Evolutionary conservation across 2,888 invertebrate species (phyloP).

Genomic region (Rhyacophila evoluta): DNA sequence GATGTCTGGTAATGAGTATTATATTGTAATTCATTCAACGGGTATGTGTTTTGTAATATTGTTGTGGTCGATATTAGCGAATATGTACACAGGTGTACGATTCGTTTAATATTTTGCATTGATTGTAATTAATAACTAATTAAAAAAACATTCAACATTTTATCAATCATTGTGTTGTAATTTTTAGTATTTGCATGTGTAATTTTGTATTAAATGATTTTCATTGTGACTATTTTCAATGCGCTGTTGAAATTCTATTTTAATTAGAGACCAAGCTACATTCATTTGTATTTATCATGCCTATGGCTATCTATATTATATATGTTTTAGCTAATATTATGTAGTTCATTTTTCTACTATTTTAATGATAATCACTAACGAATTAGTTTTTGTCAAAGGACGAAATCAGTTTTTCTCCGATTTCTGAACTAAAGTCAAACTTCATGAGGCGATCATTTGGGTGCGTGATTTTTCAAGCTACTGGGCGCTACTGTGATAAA

Average conservation of each 20-base stretch:
- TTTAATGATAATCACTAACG: no score
- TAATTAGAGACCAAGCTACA: no score
- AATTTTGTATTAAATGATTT: neutral
- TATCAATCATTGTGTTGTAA: neutral
- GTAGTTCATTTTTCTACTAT: no score
- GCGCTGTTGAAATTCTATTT: neutral
- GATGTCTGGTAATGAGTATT: conserved; percentile 38
- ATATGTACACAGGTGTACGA: conserved; percentile 12
- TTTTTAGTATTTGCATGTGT: neutral
- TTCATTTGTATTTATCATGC: no score
- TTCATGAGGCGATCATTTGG: no score
- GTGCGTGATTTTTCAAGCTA: no score
- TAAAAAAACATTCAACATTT: neutral
- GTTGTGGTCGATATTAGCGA: conserved; percentile 9
- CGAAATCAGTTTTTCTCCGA: no score
- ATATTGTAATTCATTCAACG: neutral
- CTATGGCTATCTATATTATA: no score
- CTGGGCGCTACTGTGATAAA: no score
- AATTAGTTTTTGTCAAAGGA: no score
- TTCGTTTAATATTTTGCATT: neutral
- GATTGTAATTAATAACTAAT: conserved; percentile 22
- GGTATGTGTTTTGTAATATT: conserved; percentile 33
- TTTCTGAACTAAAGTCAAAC: no score
- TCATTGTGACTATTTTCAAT: neutral
- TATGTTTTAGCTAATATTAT: no score